A percentile compares a stretch with the other conserved stretches of the same genome.
phyloP scores from a whole-genome alignment of 2,888 invertebrate genomes.

The Erpobdella octoculata region DNA sequence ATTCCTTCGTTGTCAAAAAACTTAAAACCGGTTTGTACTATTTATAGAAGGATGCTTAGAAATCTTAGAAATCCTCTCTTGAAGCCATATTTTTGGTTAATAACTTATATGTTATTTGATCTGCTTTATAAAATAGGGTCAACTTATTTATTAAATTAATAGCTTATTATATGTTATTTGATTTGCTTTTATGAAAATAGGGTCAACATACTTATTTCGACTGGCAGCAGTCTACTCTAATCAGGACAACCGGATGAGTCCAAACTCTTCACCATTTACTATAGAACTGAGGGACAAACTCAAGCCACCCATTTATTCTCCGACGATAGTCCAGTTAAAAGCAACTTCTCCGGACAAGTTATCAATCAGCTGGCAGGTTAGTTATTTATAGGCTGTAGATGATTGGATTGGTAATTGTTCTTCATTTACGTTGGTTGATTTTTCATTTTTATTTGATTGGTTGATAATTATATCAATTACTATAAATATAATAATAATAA shows the following conservation, averaged over 20 bases:
- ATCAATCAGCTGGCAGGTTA: slow-evolving; percentile 16
- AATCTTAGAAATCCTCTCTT: neutral
- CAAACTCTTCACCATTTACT: neutral
- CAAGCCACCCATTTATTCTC: neutral
- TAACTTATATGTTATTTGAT: too few species aligned
- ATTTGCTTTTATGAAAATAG: too few species aligned
- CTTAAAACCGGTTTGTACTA: neutral
- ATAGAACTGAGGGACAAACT: slow-evolving; percentile 6
- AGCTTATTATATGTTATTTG: too few species aligned
- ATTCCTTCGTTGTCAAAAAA: slow-evolving; percentile 1
- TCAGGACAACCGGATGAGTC: slow-evolving; percentile 16
- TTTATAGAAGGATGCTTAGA: too few species aligned
- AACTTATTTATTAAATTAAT: too few species aligned
- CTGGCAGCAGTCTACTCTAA: slow-evolving; percentile 19
- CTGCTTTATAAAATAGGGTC: too few species aligned
- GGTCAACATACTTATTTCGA: slow-evolving; percentile 14
- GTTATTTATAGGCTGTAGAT: neutral
- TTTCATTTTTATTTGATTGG: neutral
- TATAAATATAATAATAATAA: neutral
- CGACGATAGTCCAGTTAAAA: slow-evolving; percentile 17
- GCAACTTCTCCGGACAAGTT: neutral
- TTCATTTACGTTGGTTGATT: neutral
- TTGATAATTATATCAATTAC: neutral
- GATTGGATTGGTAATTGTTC: neutral
- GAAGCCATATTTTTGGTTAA: too few species aligned